Base-by-base conservation (phyloP, 2,113 vertebrate species). In the Aix galericulata region DNA sequence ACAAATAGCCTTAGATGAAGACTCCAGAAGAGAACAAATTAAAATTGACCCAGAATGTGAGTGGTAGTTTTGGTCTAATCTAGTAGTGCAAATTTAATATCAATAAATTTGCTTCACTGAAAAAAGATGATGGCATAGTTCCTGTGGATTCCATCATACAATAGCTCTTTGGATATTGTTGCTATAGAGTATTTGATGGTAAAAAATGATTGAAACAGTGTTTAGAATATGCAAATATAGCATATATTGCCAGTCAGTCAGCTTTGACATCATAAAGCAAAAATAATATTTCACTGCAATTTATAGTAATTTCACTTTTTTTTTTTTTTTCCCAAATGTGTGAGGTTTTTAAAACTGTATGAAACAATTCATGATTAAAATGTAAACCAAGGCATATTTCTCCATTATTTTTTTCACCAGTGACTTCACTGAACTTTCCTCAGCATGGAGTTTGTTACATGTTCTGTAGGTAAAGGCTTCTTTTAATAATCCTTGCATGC, bases 11-110 rank as follows among this genome's bases (percentile, higher is more conserved):
- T 88, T 60, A n/a, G 84, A 87, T 86, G 95, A 90, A 92, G 91
- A 53, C 60, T 96, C 96, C 97, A 94, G 83, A 96, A 94, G 96
- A 91, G 97, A 96, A 50, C 85, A 96, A 93, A 95, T 93, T 71
- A 95, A 82, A 48, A 36, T 42, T 62, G 50, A 86, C 88, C 88
- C 52, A 76, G 86, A 82, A 88, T 68, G 63, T 56, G 38, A 48
- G 53, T 92, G 93, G 42, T 88, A 95, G 55, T 26, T 89, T 62
- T 90, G 73, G 91, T 42, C 71, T 89, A 82, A 82, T 97, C 74
- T 73, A 8, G 55, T 56, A 36, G 73, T 15, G 29, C 48, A 53
- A 32, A 7, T 90, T 91, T 91, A 42, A 42, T 88, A 62, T 31
- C 73, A 64, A 53, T 76, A 85, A 71, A 87, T 81, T 69, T 74